These are phyloP conservation scores for Rattus rattus DNA, from an alignment of 2,113 vertebrate genomes.

Conservation along the genomic window DNA sequence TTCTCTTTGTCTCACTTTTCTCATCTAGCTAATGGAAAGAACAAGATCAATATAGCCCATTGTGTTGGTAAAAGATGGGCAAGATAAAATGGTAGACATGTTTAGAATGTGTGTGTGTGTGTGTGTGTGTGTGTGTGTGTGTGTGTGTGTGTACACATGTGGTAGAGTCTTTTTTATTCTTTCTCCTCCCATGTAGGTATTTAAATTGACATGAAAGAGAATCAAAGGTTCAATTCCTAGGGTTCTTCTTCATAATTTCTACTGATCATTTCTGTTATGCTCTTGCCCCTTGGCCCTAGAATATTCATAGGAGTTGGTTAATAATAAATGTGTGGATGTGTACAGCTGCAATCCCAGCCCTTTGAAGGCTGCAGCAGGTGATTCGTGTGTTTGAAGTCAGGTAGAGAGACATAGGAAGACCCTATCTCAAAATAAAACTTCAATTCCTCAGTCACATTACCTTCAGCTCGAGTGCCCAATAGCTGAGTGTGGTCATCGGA, in stretches of 20 bases:
- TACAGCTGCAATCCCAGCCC: background rate
- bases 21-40: conserved; percentile 44
- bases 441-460: background rate
- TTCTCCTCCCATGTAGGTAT: background rate
- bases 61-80: background rate
- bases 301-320: background rate
- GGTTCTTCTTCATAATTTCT: background rate
- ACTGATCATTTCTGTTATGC: background rate
- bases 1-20: conserved; percentile 21
- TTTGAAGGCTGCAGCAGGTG: background rate
- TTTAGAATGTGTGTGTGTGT: background rate
- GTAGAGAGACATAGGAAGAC: background rate
- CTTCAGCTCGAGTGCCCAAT: background rate
- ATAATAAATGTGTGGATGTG: background rate
- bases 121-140: background rate
- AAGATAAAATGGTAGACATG: background rate
- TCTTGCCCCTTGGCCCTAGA: background rate
- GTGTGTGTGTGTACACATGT: background rate
- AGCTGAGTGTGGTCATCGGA: background rate
- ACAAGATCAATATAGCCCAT: background rate
- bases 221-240: conserved; percentile 13
- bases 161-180: background rate
- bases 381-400: background rate
- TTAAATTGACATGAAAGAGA: conserved; percentile 40
- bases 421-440: background rate